Evolutionary conservation across 2,888 invertebrate species (phyloP), one percentile per base, ranked within the genome.

Genomic region (Anarsia innoxiella): DNA sequence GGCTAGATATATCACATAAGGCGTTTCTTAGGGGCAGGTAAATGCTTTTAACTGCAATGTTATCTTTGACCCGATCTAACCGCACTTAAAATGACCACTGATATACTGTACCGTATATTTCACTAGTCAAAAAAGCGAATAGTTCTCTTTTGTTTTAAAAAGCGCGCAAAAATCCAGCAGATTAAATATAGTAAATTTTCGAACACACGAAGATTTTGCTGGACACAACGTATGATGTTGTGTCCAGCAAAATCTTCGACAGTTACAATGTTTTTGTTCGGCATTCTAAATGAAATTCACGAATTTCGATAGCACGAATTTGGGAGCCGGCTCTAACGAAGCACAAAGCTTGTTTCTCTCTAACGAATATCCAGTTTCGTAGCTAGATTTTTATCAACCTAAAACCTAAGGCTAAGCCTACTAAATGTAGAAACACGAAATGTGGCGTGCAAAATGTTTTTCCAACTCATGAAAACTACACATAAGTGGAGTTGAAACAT

Each of bases 291-390:
- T 57, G 53, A 57, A 63, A 57, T 58, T 59, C 56, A 51, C 59
- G 62, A 56, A 56, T 56, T 63, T 54, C 63, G 59, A 61, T 57
- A 56, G 56, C 58, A 66, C 70, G 67, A 70, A 69, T 66, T 51
- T 48, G 50, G 51, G 66, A 65, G 53, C 48, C 54, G 54, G 63
- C 59, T 54, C 67, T 70, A 73, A 72, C 69, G 70, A 74, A 70
- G 57, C 59, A 45, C 54, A n/a, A n/a, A 53, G 61, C 48, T 64
- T 66, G 66, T 66, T 63, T 59, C 54, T 46, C n/a, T 44, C 55
- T 53, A 52, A 45, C 51, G 46, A 49, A 54, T 49, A 46, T 38
- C 43, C 50, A 41, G 46, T 42, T 39, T 49, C 41, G 46, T 13
- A 53, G 58, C 43, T 47, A 49, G 52, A 56, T 53, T 59, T 59